Conservation (phyloP, 2,888 invertebrate species). For the Synergus laeviventris region DNA sequence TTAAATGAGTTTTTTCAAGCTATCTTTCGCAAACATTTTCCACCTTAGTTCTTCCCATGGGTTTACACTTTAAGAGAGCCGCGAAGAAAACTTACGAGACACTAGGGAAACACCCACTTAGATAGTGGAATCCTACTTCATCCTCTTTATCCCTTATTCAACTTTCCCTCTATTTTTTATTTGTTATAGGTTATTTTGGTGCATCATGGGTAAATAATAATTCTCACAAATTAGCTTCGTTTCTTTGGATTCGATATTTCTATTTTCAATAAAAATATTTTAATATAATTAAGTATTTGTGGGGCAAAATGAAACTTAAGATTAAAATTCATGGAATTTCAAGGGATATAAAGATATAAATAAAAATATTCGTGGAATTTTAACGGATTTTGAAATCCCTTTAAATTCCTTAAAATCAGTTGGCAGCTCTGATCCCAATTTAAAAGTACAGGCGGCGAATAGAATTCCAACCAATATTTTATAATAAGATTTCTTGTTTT, state of each 20-base stretch:
- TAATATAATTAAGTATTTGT: too few relatives aligned
- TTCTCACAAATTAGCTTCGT: neutral
- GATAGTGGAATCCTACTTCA: conserved; percentile 63
- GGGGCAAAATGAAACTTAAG: too few relatives aligned
- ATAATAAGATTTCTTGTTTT: too few relatives aligned
- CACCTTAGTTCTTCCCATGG: conserved; percentile 53
- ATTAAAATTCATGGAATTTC: too few relatives aligned
- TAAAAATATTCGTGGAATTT: too few relatives aligned
- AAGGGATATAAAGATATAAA: too few relatives aligned
- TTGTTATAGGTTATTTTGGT: neutral
- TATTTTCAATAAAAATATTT: too few relatives aligned
- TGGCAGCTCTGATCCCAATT: too few relatives aligned
- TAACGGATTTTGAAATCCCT: too few relatives aligned
- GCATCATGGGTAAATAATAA: neutral
- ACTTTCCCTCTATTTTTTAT: conserved; percentile 23
- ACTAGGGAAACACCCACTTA: conserved; percentile 65
- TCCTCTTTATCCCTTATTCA: conserved; percentile 51
- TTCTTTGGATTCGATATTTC: neutral
- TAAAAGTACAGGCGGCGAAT: too few relatives aligned
- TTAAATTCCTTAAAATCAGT: too few relatives aligned
- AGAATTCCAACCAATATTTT: too few relatives aligned
- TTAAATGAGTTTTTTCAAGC: conserved; percentile 48
- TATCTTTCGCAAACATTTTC: conserved; percentile 43
- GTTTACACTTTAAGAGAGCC: conserved; percentile 63
- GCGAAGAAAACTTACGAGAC: conserved; percentile 65